Conservation (phyloP, 1,140 invertebrate species). For the Drosophila kanapiae region DNA sequence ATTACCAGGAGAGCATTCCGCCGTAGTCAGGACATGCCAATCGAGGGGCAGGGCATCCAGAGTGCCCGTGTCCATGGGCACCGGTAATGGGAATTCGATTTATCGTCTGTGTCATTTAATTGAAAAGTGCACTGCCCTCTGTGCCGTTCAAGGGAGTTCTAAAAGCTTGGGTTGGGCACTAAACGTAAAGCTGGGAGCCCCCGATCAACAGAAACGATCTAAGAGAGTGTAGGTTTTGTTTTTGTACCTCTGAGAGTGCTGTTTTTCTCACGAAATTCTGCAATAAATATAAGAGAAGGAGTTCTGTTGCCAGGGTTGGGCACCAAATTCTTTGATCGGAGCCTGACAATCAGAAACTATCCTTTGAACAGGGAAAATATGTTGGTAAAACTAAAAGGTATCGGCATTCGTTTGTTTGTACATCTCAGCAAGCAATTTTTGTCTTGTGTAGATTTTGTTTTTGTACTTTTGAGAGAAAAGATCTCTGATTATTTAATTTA, state of each 20-base stretch:
- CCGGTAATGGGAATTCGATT: conserved; percentile 33
- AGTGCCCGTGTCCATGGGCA: conserved; percentile 16
- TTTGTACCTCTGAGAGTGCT: not conserved
- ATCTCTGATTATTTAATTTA: not conserved
- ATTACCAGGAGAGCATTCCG: conserved; percentile 59
- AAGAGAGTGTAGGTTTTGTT: not conserved
- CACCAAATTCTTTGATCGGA: no score
- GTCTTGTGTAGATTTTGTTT: no score
- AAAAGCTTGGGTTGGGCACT: not conserved
- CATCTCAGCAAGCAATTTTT: no score
- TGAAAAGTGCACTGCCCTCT: not conserved
- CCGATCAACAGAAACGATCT: not conserved
- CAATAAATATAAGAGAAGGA: no score
- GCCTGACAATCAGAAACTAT: no score
- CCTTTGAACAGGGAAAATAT: no score
- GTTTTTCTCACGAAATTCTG: not conserved
- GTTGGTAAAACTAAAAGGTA: no score
- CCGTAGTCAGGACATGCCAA: not conserved
- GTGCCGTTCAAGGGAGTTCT: not conserved
- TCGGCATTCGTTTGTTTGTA: no score
- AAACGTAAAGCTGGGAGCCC: not conserved
- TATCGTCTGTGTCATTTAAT: conserved; percentile 15
- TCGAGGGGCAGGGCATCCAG: not conserved
- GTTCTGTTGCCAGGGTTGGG: no score
- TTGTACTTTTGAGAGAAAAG: not conserved